Evolutionary conservation across 2,888 invertebrate species (phyloP), one percentile per base, ranked within the genome.

Genomic region (Sinodicranocentrus sp.): DNA sequence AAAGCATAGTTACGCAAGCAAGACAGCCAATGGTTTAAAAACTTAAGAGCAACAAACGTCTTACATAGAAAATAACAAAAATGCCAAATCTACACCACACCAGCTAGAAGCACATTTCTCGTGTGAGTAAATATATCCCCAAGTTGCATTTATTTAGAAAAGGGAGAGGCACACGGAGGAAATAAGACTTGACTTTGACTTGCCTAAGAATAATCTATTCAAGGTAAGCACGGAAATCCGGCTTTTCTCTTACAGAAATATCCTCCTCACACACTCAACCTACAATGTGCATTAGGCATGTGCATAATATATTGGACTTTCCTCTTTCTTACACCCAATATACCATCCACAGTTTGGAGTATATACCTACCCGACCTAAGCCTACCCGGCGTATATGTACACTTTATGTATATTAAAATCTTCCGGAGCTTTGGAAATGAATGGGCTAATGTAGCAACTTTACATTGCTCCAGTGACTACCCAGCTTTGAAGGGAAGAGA

Each of bases 161-260:
- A 28, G 15, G 25, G 19, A 39, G 2, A 25, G 10, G 39, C 54
- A 44, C 67, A 67, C 13, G 43, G 26, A 39, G 17, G 33, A 33
- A 63, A 33, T 33, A 63, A 63, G 10, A 33, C 63, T 17, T 63
- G 63, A 63, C 63, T 63, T 63, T 33, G 17, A 63, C 33, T 63
- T 33, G n/a, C 19, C 39, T 33, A 33, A 63, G 33, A 63, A 63
- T 63, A 63, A 63, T 63, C 70, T 65, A 80, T 72, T 80, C 80
- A 80, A 72, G 72, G 80, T 80, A 43, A 65, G 80, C 80, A 80
- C 72, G 80, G 80, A 80, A 72, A 80, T 80, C 65, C 80, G 61
- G 72, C 72, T 72, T 80, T 80, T 72, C 71, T 61, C 67, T 23
- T 15, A 15, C 15, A 13, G 52, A 52, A 52, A 52, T n/a, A n/a